Percentiles rank a stretch among this genome's conserved stretches.
These are phyloP conservation scores for Acanthosepion esculentum DNA, from an alignment of 2,888 invertebrate species.

Conservation along the genomic window DNA sequence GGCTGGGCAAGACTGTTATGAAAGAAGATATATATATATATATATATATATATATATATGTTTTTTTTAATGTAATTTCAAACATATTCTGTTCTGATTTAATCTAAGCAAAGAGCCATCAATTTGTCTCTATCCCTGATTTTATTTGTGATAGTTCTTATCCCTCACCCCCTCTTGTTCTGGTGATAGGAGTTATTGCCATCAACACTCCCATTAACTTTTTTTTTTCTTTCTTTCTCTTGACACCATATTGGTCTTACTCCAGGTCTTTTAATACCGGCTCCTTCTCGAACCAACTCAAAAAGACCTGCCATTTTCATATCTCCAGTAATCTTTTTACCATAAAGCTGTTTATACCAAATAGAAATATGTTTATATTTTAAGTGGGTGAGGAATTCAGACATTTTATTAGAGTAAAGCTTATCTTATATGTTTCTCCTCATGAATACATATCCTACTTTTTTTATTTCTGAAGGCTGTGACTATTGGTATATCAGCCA, in stretches of 20 bases:
- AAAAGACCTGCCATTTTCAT: background rate
- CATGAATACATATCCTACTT: background rate
- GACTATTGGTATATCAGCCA: too few relatives aligned
- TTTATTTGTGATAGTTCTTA: background rate
- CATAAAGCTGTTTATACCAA: background rate
- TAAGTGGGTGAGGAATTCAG: too few relatives aligned
- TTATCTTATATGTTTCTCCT: background rate
- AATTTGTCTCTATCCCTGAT: background rate
- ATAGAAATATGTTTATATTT: too few relatives aligned
- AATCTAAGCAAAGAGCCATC: background rate
- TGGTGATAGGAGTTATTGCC: background rate
- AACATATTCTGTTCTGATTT: background rate
- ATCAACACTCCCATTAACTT: background rate
- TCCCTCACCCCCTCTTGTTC: background rate
- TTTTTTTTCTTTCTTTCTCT: background rate
- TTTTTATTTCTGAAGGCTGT: background rate
- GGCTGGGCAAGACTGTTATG: background rate
- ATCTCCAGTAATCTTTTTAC: background rate
- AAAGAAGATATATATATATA: too few relatives aligned
- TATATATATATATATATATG: too few relatives aligned
- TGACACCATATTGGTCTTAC: background rate
- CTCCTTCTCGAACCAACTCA: background rate
- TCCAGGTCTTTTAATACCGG: background rate
- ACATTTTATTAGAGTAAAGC: too few relatives aligned
- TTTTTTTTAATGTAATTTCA: too few relatives aligned